A percentile compares a stretch with the other conserved stretches of the same genome.
phyloP scores from a whole-genome alignment of 1,140 invertebrate species.

The Cotesia typhae region DNA sequence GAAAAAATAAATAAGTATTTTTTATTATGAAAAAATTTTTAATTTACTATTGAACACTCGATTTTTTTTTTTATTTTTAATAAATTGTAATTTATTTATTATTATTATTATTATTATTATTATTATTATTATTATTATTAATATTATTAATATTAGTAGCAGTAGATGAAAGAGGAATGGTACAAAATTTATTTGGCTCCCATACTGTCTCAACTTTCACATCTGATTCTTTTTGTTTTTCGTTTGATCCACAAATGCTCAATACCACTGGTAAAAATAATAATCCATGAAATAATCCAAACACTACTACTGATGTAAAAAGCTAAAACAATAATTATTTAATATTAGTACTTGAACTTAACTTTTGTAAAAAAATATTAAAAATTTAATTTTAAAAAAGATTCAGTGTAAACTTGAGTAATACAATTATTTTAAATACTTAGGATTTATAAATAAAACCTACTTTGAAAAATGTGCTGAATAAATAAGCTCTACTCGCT shows the following conservation, averaged over 20 bases:
- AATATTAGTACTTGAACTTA: slow-evolving; percentile 1
- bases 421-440: too few relatives aligned
- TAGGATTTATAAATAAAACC: slow-evolving; percentile 9
- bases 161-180: slow-evolving; percentile 33
- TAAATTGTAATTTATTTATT: slow-evolving; percentile 8
- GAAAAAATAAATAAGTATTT: slow-evolving; percentile 44
- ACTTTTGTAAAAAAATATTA: neutral
- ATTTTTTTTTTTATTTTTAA: neutral
- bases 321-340: slow-evolving; percentile 53
- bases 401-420: too few relatives aligned
- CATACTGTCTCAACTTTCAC: slow-evolving; percentile 43
- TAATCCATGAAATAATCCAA: slow-evolving; percentile 70
- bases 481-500: slow-evolving; percentile 64
- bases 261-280: slow-evolving; percentile 69
- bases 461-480: slow-evolving; percentile 67
- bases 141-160: slow-evolving; percentile 11
- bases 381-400: too few relatives aligned
- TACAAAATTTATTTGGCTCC: slow-evolving; percentile 52
- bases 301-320: slow-evolving; percentile 68
- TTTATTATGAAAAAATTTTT: slow-evolving; percentile 16
- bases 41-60: neutral
- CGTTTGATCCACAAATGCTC: slow-evolving; percentile 66
- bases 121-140: slow-evolving; percentile 11
- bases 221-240: slow-evolving; percentile 38
- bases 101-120: slow-evolving; percentile 13